A percentile compares a stretch with the other conserved stretches of the same genome.
These are phyloP conservation scores for Phenganax marumi DNA, from an alignment of 92 coral and sea anemone species.

Conservation along the genomic window DNA sequence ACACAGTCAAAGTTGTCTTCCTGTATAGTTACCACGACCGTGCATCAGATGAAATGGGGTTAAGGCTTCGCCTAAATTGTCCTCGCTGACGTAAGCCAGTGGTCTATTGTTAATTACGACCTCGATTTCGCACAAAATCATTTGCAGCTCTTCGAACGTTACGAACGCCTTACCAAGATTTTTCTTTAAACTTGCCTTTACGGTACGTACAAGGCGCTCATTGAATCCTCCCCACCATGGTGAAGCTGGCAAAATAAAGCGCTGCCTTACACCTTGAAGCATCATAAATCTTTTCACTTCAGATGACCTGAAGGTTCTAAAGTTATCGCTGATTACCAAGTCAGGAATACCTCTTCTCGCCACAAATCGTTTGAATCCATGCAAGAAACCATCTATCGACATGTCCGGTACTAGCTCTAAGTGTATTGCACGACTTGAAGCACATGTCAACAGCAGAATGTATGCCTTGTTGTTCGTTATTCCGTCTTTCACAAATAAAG, in stretches of 20 bases:
- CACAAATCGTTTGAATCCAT: conserved; percentile 28
- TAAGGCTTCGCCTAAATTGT: conserved; percentile 33
- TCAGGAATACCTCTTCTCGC: conserved; percentile 32
- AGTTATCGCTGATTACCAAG: conserved; percentile 22
- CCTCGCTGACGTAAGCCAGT: conserved; percentile 41
- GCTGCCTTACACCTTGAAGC: conserved; percentile 28
- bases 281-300: conserved; percentile 31
- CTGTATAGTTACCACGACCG: conserved; percentile 4
- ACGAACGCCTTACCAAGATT: conserved; percentile 11
- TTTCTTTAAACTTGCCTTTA: conserved; percentile 43
- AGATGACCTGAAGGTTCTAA: conserved; percentile 23
- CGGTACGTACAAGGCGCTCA: conserved; percentile 41
- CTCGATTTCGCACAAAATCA: conserved; percentile 29
- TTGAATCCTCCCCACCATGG: conserved; percentile 55
- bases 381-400: conserved; percentile 20
- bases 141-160: conserved; percentile 33
- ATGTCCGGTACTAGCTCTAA: background rate
- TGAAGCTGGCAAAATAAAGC: conserved; percentile 27
- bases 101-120: conserved; percentile 24
- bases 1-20: background rate
- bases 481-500: background rate
- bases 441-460: no score
- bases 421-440: background rate
- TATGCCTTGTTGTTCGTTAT: no score
- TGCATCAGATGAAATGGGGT: conserved; percentile 38